These are phyloP conservation scores for Mythimna impura DNA, from an alignment of 2,888 invertebrate genomes.

Conservation along the genomic window DNA sequence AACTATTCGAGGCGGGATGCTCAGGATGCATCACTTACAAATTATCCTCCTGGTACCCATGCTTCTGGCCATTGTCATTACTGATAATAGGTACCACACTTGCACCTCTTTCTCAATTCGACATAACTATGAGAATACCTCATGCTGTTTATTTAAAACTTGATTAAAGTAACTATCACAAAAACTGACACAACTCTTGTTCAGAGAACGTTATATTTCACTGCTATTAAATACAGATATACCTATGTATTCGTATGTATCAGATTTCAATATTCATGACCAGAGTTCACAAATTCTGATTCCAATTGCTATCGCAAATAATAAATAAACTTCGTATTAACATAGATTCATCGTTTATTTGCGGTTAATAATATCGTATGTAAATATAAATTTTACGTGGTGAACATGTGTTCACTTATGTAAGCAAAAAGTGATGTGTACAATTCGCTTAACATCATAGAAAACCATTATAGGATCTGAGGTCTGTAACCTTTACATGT, in stretches of 20 bases:
- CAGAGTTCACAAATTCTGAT: neutral
- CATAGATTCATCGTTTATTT: constrained; percentile 4
- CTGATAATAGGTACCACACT: too few relatives aligned
- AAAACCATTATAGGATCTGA: neutral
- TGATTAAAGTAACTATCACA: too few relatives aligned
- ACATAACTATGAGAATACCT: too few relatives aligned
- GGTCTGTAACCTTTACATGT: constrained; percentile 11
- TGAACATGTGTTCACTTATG: constrained; percentile 7
- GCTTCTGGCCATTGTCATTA: too few relatives aligned
- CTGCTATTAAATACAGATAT: neutral
- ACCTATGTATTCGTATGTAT: neutral
- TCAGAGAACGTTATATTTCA: neutral
- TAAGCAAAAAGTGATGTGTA: constrained; percentile 9
- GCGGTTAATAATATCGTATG: neutral
- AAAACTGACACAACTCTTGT: neutral
- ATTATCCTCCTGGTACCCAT: too few relatives aligned
- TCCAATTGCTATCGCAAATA: neutral
- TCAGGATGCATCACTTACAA: too few relatives aligned
- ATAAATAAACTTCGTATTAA: constrained; percentile 11
- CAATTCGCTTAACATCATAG: neutral
- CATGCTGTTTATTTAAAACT: too few relatives aligned
- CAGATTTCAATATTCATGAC: neutral
- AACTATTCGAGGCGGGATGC: too few relatives aligned
- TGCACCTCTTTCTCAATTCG: too few relatives aligned
- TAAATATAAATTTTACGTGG: constrained; percentile 3